These are phyloP conservation scores for Amiota communis DNA, from an alignment of 2,888 invertebrate species.

Conservation along the genomic window DNA sequence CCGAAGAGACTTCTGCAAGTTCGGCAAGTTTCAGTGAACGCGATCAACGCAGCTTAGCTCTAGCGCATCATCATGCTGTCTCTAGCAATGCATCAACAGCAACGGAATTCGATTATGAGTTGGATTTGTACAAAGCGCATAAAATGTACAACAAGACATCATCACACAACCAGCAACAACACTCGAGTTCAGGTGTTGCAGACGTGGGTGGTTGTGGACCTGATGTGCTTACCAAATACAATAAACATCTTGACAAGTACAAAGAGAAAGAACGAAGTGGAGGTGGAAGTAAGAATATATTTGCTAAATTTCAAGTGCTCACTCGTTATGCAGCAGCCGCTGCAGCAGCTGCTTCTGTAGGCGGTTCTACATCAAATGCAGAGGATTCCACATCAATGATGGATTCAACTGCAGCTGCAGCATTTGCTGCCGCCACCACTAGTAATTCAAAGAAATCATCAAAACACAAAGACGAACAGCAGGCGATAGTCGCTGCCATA, in stretches of 20 bases:
- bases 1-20: constrained; percentile 75
- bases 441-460: constrained; percentile 28
- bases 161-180: constrained; percentile 50
- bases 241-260: constrained; percentile 70
- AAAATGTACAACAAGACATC: constrained; percentile 43
- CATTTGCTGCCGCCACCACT: constrained; percentile 38
- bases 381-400: constrained; percentile 58
- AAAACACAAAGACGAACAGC: constrained; percentile 50
- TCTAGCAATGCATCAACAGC: constrained; percentile 26
- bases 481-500: constrained; percentile 73
- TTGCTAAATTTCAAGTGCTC: constrained; percentile 74
- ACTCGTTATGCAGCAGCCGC: constrained; percentile 72
- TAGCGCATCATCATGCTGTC: constrained; percentile 35
- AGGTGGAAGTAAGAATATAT: constrained; percentile 74
- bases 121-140: constrained; percentile 67
- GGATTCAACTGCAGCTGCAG: constrained; percentile 49
- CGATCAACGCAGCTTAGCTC: constrained; percentile 39
- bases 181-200: constrained; percentile 20
- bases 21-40: constrained; percentile 65
- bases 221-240: constrained; percentile 64
- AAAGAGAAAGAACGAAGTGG: constrained; percentile 71
- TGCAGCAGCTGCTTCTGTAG: constrained; percentile 55
- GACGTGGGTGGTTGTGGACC: constrained; percentile 64
- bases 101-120: constrained; percentile 65
- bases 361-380: constrained; percentile 50